Base-by-base conservation (phyloP, 2,113 vertebrate genomes). In the Pterophyllum scalare region DNA sequence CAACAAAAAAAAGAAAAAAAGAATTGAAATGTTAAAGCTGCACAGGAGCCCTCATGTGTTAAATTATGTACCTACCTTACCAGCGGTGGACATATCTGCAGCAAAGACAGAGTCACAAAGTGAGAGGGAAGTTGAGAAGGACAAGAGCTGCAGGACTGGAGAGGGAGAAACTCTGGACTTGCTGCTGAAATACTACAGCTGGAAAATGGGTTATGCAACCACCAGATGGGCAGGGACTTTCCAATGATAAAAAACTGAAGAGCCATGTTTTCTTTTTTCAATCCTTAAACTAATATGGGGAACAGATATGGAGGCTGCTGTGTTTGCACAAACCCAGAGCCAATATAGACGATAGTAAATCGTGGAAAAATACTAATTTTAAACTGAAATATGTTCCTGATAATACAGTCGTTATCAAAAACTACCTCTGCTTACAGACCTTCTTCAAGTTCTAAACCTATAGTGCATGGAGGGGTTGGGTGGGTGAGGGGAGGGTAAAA, bases 21-120 rank as follows among this genome's bases (percentile, higher is more conserved):
- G 1, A 5, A 49, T 7, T 52, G 13, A 52, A 72, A 19, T 14
- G 13, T 43, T n/a, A 12, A 35, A 76, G 10, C 15, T 43, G 15
- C 20, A 26, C 15, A 59, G 40, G 9, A 38, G 15, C 14, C 7
- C 46, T 40, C 33, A 22, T 19, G 8, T 38, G 9, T 74, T 59
- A 7, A 62, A 60, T 75, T 9, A 6, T 75, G 3, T 11, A 84
- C 90, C 24, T 88, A 93, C 93, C 92, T 93, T 92, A 8, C 91
- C 91, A 85, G 82, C 86, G 58, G 91, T 94, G 24, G 87, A 49
- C 92, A 94, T 93, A 40, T 81, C 79, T 75, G 46, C 57, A 35
- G 81, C 4, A 46, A 35, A 67, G 26, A 9, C 52, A 64, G 19
- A 6, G 59, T 38, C 35, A 20, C 1, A 14, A 20, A 83, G 5